Percentiles rank a stretch among this genome's conserved stretches.
These are phyloP conservation scores for Lepidothrix coronata DNA, from an alignment of 2,113 vertebrate species.

Conservation along the genomic window DNA sequence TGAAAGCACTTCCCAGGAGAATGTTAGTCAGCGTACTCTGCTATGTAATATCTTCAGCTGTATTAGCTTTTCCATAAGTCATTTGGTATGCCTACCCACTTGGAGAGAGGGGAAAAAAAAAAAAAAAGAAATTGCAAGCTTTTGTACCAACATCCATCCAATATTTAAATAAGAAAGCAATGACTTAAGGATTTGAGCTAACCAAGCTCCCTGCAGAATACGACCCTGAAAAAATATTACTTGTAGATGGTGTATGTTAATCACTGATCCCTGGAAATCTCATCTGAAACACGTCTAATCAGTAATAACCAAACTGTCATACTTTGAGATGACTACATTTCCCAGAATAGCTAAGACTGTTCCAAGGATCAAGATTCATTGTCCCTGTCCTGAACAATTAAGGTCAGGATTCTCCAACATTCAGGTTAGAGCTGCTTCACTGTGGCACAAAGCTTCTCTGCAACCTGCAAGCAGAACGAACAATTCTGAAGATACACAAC, in stretches of 20 bases:
- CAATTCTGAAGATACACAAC: neutral
- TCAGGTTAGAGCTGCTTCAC: neutral
- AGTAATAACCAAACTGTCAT: conserved; percentile 61
- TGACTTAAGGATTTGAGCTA: neutral
- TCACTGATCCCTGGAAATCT: conserved; percentile 56
- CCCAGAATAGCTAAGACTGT: conserved; percentile 55
- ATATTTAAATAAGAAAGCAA: neutral
- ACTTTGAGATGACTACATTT: conserved; percentile 55
- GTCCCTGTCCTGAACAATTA: conserved; percentile 62
- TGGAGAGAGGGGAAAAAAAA: neutral
- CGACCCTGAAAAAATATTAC: conserved; percentile 31
- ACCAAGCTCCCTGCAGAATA: neutral
- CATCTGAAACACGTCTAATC: conserved; percentile 60
- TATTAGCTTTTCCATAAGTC: conserved; percentile 25
- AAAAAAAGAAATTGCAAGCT: neutral
- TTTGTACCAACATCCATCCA: neutral
- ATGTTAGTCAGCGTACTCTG: conserved; percentile 1
- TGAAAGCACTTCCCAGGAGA: conserved; percentile 34
- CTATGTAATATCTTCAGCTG: neutral
- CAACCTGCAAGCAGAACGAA: neutral
- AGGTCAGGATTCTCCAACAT: conserved; percentile 46
- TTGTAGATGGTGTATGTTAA: conserved; percentile 48
- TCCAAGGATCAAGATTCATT: conserved; percentile 62
- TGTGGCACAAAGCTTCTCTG: neutral
- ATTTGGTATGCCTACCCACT: neutral